Evolutionary conservation across 2,797 vertebrate species (phyloP).

Genomic region (Catharus ustulatus): DNA sequence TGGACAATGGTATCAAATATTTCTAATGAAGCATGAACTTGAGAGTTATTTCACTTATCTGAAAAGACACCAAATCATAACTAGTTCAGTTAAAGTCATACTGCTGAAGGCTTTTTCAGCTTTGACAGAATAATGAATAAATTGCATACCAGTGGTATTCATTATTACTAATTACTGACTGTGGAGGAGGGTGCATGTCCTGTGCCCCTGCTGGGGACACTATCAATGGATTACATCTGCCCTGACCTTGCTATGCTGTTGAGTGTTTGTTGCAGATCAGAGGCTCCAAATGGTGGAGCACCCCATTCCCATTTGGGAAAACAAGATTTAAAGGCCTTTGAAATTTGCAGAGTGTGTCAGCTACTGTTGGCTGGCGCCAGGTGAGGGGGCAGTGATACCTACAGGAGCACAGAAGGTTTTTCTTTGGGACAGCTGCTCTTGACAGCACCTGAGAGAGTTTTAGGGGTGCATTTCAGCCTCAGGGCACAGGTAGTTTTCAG

Average conservation of each 20-base stretch:
- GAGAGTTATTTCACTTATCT: background rate
- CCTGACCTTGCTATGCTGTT: too few relatives aligned
- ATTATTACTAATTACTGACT: background rate
- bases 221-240: background rate
- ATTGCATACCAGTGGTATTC: background rate
- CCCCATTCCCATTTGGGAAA: background rate
- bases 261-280: background rate
- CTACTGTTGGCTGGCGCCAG: background rate
- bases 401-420: background rate
- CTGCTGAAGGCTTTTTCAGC: background rate
- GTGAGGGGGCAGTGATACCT: rapidly evolving
- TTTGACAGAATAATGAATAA: background rate
- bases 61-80: background rate
- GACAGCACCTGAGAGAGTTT: background rate
- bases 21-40: background rate
- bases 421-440: rapidly evolving
- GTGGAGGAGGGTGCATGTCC: background rate
- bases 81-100: background rate
- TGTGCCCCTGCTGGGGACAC: background rate
- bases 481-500: background rate
- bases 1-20: background rate
- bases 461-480: background rate
- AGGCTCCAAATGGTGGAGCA: background rate
- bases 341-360: background rate
- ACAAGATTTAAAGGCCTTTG: background rate